These are phyloP conservation scores for Pollachius pollachius DNA, from an alignment of 2,113 vertebrate species.

Conservation along the genomic window DNA sequence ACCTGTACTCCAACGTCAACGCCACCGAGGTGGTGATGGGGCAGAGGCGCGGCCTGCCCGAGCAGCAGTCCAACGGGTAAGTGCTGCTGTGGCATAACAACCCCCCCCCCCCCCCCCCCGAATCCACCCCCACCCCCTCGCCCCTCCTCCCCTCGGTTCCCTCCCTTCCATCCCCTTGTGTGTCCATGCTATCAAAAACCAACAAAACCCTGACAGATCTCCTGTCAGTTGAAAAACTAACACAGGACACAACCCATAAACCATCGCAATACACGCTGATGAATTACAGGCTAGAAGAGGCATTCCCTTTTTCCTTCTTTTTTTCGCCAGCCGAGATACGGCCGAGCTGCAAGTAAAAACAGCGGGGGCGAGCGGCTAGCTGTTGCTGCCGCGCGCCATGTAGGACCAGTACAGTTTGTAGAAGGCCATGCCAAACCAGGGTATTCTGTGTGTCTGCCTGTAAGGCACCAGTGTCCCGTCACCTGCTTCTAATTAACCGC, in stretches of 20 bases:
- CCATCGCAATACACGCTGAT: too few species aligned
- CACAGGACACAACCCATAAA: too few species aligned
- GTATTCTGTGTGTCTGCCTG: conserved; percentile 15
- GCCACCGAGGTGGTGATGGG: conserved; percentile 85
- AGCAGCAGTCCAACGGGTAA: conserved; percentile 88
- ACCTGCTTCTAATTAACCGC: conserved; percentile 53
- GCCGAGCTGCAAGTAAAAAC: not conserved
- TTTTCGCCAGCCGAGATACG: too few species aligned
- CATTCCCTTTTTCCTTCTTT: too few species aligned
- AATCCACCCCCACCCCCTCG: not conserved
- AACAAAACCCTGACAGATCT: too few species aligned
- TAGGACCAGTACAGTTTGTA: conserved; percentile 30
- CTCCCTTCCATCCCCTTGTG: too few species aligned
- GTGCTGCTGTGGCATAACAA: conserved; percentile 55
- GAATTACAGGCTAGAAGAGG: too few species aligned
- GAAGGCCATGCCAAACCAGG: conserved; percentile 16
- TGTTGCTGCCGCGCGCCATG: conserved; percentile 24
- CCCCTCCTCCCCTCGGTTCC: not conserved
- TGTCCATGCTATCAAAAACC: too few species aligned
- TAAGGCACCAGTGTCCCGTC: conserved; percentile 20
- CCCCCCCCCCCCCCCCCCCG: not conserved
- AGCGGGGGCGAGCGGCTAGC: conserved; percentile 20
- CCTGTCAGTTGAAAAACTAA: too few species aligned
- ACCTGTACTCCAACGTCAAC: conserved; percentile 78
- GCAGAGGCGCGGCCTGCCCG: conserved; percentile 83